Evolutionary conservation across 2,113 vertebrate species (phyloP).

Genomic region (Grallaria varia): DNA sequence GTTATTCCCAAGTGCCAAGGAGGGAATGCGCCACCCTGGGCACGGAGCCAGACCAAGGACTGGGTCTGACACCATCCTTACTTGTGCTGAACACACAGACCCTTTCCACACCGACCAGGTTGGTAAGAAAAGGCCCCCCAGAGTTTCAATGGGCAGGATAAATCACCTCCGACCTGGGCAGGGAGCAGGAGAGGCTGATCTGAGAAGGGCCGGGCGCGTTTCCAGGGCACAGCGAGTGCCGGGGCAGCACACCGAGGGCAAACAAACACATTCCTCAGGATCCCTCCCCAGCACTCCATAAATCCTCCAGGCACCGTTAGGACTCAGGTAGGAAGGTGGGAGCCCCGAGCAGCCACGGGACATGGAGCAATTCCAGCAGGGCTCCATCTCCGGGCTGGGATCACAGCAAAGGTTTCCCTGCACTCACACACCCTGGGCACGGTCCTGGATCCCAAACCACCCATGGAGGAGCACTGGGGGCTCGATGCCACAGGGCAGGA

Average conservation of each 20-base stretch:
- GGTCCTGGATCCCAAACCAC: background rate
- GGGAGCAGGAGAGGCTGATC: background rate
- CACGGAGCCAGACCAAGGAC: background rate
- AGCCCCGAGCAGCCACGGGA: background rate
- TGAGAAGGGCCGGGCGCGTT: background rate
- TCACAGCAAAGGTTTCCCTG: background rate
- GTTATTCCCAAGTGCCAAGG: accelerated
- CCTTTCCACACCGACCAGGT: background rate
- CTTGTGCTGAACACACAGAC: background rate
- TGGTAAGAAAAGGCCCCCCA: background rate
- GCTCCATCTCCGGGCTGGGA: background rate
- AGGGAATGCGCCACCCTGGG: background rate
- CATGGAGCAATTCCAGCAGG: background rate
- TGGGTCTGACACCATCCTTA: background rate
- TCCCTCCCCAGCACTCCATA: background rate
- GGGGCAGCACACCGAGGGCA: background rate
- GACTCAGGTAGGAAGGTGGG: background rate
- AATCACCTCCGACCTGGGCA: background rate
- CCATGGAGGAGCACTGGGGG: background rate
- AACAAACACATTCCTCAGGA: background rate
- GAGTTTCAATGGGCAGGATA: background rate
- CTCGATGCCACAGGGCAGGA: accelerated
- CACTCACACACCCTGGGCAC: background rate
- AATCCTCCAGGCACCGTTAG: background rate
- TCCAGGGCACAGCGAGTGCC: no score